Evolutionary conservation across 2,797 vertebrate genomes (phyloP), one percentile per base, ranked within the genome.

Genomic region (Argyrosomus regius): DNA sequence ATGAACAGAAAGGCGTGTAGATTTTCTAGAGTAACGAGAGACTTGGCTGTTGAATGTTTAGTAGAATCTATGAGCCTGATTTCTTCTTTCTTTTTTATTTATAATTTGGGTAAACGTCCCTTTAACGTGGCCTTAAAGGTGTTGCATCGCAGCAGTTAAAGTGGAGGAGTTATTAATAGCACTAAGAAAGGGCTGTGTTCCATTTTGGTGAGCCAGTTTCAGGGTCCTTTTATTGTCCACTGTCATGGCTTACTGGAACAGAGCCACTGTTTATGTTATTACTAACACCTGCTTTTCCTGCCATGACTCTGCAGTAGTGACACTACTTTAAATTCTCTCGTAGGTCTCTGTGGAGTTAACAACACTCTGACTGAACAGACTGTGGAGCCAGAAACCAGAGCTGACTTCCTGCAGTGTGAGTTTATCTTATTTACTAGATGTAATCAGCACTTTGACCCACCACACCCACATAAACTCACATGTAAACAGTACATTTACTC

Each of bases 341-440:
- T 0, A 79, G 90, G 45, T 80, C 28, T 24, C 4, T 31, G 48
- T 45, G 73, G 31, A 62, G 43, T 17, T 22, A 26, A 12, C 49
- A 48, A 35, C 20, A 20, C 26, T 12, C 26, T 35, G 35, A 49
- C 35, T 14, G 22, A 64, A 45, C 35, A n/a, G 39, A 18, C 10
- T 10, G 1, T 8, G 24, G 89, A 90, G 59, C 89, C 87, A 3
- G 63, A 57, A 70, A 92, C 88, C 57, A 93, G 93, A 88, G 70
- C 65, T 22, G 88, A 92, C 9, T 92, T 94, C 65, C 86, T 94
- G 59, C 64, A 74, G 3, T 92, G 93, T 94, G 67, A 93, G 92
- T 94, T 77, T 11, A 39, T 35, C n/a, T 20, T 20, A 10, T 54
- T 17, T 17, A 24, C 14, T 5, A 8, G 6, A 61, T 57, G 5